Base-by-base conservation (phyloP, 2,797 vertebrate genomes). In the Anabacerthia variegaticeps region DNA sequence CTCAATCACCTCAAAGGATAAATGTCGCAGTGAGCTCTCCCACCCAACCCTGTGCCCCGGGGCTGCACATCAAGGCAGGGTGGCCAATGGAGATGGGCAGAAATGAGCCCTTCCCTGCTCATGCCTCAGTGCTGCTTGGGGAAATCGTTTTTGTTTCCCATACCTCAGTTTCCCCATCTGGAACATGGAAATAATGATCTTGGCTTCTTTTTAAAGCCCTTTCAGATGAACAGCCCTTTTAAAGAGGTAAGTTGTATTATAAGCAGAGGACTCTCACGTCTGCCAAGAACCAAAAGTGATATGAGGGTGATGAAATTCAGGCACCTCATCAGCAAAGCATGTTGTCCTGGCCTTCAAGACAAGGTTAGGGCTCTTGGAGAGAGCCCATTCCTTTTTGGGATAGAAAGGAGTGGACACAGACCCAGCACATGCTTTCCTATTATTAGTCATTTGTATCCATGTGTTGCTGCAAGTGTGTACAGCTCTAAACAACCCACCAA, bases 331-430 rank as follows among this genome's bases (percentile, higher is more conserved):
- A 75, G 94, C 75, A 88, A 96, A 97, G 94, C 85, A 96, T 95
- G 91, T 89, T 96, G 93, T 92, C 92, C 94, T 96, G 95, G 96
- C 95, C 91, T 95, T 96, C 95, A 97, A 96, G 95, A 96, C 93
- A 96, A 94, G 95, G 93, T 96, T 97, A 96, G 91, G 89, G 52
- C 89, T 73, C 91, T 88, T 89, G 32, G 89, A 95, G 73, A 88
- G 89, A 73, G 83, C 88, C 76, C 7, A 4, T 81, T 97, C 95
- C 96, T 95, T 96, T 96, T 96, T 63, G 82, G 95, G 94, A 96
- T 2, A 71, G 96, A 96, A 95, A 95, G 89, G n/a, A 92, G 91
- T 72, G 91, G 91, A 96, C 95, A 46, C 28, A 92, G 73, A 49
- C 89, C 89, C 16, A 92, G 89, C 88, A 80, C 86, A 95, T 89